Percentiles rank a stretch among this genome's conserved stretches.
These are phyloP conservation scores for Plestiodon gilberti DNA, from an alignment of 2,113 vertebrate genomes.

Conservation along the genomic window DNA sequence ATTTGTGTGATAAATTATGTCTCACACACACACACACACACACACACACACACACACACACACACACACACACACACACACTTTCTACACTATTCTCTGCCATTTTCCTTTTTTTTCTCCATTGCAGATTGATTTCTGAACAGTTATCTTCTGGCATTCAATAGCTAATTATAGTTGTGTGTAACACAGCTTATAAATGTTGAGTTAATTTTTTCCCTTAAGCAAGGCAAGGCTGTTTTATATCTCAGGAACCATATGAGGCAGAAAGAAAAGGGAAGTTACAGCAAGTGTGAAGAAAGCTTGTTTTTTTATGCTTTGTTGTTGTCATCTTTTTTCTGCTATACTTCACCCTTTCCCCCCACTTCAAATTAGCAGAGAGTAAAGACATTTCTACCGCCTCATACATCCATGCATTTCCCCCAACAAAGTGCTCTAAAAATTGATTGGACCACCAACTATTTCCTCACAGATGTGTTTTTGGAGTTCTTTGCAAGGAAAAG, in stretches of 20 bases:
- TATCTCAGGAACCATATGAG: constrained; percentile 15
- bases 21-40: neutral
- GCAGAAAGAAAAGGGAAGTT: neutral
- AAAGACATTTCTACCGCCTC: neutral
- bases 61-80: neutral
- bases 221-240: constrained; percentile 20
- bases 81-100: constrained; percentile 34
- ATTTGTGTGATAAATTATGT: constrained; percentile 27
- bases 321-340: neutral
- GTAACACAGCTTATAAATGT: constrained; percentile 11
- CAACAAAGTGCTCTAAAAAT: neutral
- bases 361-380: neutral
- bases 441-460: neutral
- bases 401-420: neutral
- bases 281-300: constrained; percentile 5
- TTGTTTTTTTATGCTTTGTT: neutral
- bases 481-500: neutral
- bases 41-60: neutral
- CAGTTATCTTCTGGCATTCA: constrained; percentile 31
- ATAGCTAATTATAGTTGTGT: constrained; percentile 28
- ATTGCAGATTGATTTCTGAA: constrained; percentile 50
- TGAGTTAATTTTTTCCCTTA: constrained; percentile 26
- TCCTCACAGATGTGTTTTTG: neutral
- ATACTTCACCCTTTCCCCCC: neutral
- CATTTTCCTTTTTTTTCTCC: constrained; percentile 29